These are phyloP conservation scores for Phortica okadai DNA, from an alignment of 2,888 invertebrate genomes.

Conservation along the genomic window DNA sequence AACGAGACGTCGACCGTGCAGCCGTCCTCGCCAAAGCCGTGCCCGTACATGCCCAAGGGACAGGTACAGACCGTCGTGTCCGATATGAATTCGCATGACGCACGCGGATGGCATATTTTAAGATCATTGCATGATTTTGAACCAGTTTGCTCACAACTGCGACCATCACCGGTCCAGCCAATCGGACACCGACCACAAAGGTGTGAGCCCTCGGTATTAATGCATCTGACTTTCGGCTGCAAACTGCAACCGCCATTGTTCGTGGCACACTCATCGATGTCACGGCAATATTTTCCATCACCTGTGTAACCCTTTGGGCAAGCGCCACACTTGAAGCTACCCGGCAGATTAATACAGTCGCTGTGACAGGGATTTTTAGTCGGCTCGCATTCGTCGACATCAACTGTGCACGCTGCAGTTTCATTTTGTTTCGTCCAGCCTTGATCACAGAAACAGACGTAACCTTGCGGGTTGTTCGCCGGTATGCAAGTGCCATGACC, in stretches of 20 bases:
- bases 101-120: slow-evolving; percentile 86
- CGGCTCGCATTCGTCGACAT: slow-evolving; percentile 90
- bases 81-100: slow-evolving; percentile 86
- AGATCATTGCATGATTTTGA: slow-evolving; percentile 65
- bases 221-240: slow-evolving; percentile 87
- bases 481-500: slow-evolving; percentile 92
- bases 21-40: slow-evolving; percentile 87
- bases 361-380: slow-evolving; percentile 86
- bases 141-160: slow-evolving; percentile 78
- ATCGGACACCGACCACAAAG: slow-evolving; percentile 91
- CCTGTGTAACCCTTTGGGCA: slow-evolving; percentile 94
- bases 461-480: slow-evolving; percentile 80
- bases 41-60: slow-evolving; percentile 86
- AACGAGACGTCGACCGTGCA: slow-evolving; percentile 78
- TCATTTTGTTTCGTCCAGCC: slow-evolving; percentile 89
- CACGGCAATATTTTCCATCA: slow-evolving; percentile 89
- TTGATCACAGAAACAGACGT: slow-evolving; percentile 88
- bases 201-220: slow-evolving; percentile 92
- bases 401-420: slow-evolving; percentile 85
- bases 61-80: slow-evolving; percentile 85
- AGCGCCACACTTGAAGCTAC: slow-evolving; percentile 89
- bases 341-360: slow-evolving; percentile 92
- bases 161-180: slow-evolving; percentile 91
- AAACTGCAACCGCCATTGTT: slow-evolving; percentile 93
- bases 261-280: slow-evolving; percentile 90